Conservation (phyloP, 2,797 vertebrate genomes). For the Ctenopoma kingsleyae region DNA sequence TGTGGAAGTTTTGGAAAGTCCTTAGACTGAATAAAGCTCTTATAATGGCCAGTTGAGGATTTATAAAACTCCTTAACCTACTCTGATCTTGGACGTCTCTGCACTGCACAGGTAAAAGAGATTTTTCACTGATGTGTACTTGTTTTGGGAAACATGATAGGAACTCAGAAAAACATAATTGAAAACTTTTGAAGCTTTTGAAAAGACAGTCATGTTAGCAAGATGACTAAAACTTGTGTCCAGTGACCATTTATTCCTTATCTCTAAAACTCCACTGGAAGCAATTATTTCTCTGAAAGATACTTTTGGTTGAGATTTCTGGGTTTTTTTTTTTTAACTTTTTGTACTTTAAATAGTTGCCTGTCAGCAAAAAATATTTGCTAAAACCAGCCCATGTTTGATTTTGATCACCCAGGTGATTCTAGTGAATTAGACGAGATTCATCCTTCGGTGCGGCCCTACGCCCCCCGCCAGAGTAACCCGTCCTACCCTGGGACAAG, state of each 20-base stretch:
- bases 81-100: neutral
- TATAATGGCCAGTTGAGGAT: neutral
- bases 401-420: conserved; percentile 84
- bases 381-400: conserved; percentile 10
- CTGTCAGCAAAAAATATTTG: neutral
- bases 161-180: neutral
- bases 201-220: neutral
- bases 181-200: neutral
- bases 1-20: neutral
- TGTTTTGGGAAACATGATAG: neutral
- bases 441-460: conserved; percentile 81
- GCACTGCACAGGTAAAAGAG: neutral
- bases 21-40: neutral
- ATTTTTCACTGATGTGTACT: neutral
- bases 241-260: neutral
- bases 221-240: neutral
- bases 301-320: neutral
- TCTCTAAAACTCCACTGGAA: neutral
- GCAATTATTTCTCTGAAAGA: neutral
- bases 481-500: conserved; percentile 77
- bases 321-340: neutral
- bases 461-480: conserved; percentile 79
- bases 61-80: neutral
- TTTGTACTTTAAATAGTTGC: neutral
- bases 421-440: conserved; percentile 94